Base-by-base conservation (phyloP, 2,113 vertebrate genomes). In the Shinisaurus crocodilurus region DNA sequence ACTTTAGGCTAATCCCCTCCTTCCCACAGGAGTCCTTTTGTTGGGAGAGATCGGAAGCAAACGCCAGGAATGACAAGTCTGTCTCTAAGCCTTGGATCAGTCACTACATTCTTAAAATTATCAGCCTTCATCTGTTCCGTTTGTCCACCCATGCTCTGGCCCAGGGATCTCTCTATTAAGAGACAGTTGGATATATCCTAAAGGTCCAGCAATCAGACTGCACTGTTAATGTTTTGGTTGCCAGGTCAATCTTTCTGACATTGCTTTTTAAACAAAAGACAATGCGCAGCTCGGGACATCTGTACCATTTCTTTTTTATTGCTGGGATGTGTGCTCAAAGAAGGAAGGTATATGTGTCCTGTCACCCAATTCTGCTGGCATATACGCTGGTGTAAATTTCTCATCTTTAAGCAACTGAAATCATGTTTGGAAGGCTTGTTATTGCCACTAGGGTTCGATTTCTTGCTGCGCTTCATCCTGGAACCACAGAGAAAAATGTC, bases 11-110 rank as follows among this genome's bases (percentile, higher is more conserved):
- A 96, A 97, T 97, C 93, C 91, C 85, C 92, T 95, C 92, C 93
- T 95, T 93, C 94, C 94, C 92, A 91, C 92, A 95, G 96, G 95
- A 96, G 94, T 89, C 92, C 93, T 96, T 96, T 96, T 95, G 96
- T 96, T 95, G 90, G 86, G 90, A 93, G 84, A 95, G 91, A 95
- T 74, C 94, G 91, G 95, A 92, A 95, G 90, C 90, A 96, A 94
- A 93, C 88, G 91, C 90, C 90, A 94, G 93, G 94, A 96, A 91
- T 88, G 92, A 93, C 90, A 94, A 95, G 88, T 90, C 92, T 65
- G 29, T 94, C 88, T 83, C 15, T 93, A 96, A 97, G 89, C 87
- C 91, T 89, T 87, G 89, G 92, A 92, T 95, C 92, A 89, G 89
- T 89, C 89, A 94, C 91, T 82, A 88, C 76, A 93, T 95, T 94